Base-by-base conservation (phyloP, 2,888 invertebrate species). In the Eudemis profundana region DNA sequence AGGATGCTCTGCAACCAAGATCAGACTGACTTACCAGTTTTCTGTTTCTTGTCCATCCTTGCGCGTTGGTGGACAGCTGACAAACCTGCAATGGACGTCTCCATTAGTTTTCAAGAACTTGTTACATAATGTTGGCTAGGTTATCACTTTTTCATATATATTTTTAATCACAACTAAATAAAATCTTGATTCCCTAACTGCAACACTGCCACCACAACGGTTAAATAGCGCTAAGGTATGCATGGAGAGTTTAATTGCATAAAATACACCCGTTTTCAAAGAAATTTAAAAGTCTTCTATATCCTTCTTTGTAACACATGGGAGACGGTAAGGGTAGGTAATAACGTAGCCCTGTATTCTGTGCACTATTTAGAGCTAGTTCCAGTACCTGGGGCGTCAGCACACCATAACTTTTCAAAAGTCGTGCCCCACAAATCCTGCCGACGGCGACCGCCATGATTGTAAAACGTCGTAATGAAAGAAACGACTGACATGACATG, bases 361-460 rank as follows among this genome's bases (percentile, higher is more conserved):
- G 70, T 67, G 67, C 68, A 68, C 67, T 87, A 83, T 82, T 75
- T 81, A 74, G 69, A 74, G 71, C 66, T 74, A 75, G 82, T 78
- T 79, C 75, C 65, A 82, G 83, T 94, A 96, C 97, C 95, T 97
- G 96, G 87, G 94, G 94, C 81, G 94, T 88, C 83, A 94, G 90
- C 83, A 94, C 92, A 89, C 94, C 94, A 91, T 93, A 94, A 78
- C 95, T 93, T 94, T 95, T 96, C 84, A 97, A 94, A 90, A 97
- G 94, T 89, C 95, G 95, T 87, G 96, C 95, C 93, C 96, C 95
- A 93, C 95, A 96, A 94, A 97, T 95, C 93, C 96, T 95, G 93
- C 96, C 95, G 90, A 97, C 95, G 89, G 95, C 94, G 92, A 96
- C 96, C 94, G 97, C 96, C 97, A 97, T 97, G 94, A 95, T 96